These are phyloP conservation scores for Antennarius maculatus DNA, from an alignment of 2,797 vertebrate species.

Conservation along the genomic window DNA sequence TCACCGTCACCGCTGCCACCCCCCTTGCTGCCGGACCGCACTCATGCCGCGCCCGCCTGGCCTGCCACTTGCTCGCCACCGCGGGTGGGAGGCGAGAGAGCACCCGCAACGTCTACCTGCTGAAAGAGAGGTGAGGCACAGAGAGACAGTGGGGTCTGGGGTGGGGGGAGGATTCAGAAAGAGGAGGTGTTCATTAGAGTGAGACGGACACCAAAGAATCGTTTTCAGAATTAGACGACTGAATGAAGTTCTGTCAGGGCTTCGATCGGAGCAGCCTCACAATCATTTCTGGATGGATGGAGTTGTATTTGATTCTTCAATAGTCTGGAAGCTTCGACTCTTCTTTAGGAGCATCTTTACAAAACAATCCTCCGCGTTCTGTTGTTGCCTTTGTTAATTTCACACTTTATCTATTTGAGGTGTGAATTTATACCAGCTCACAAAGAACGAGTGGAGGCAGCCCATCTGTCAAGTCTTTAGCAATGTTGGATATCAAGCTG, in stretches of 20 bases:
- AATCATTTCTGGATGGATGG: neutral
- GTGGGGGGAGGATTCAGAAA: neutral
- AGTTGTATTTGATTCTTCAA: neutral
- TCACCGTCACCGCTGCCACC: conserved; percentile 35
- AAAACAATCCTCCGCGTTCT: neutral
- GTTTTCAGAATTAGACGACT: too few relatives aligned
- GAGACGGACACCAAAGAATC: too few relatives aligned
- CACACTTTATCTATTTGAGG: conserved; percentile 14
- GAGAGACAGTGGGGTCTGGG: conserved; percentile 10
- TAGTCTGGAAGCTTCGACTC: neutral
- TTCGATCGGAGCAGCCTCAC: conserved; percentile 1
- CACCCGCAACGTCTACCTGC: conserved; percentile 45
- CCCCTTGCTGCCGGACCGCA: conserved; percentile 57
- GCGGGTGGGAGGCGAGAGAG: conserved; percentile 72
- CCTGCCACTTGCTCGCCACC: conserved; percentile 67
- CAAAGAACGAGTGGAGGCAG: conserved; percentile 20
- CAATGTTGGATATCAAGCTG: neutral
- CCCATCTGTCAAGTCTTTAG: conserved; percentile 32
- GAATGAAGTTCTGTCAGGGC: neutral
- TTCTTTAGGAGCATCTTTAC: neutral
- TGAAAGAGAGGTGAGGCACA: conserved; percentile 73
- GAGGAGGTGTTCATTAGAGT: neutral
- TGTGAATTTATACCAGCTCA: conserved; percentile 21
- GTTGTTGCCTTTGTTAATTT: conserved; percentile 39
- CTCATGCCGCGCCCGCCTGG: conserved; percentile 77